phyloP scores from a whole-genome alignment of 92 coral and sea anemone species.

The Heliopora coerulea region DNA sequence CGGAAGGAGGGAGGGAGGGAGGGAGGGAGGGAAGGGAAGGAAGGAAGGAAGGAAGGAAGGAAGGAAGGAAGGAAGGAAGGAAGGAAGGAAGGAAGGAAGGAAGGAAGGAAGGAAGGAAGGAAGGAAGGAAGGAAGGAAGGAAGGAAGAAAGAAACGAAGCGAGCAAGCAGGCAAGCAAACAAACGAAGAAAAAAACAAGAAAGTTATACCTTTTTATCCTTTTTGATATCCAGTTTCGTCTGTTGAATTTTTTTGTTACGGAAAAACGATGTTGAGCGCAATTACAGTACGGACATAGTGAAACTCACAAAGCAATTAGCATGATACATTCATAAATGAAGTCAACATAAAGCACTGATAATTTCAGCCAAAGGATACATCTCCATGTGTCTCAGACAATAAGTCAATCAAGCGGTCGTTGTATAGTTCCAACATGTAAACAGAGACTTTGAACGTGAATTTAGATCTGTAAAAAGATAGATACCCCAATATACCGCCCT shows the following conservation, averaged over 20 bases:
- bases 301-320: no score
- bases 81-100: no score
- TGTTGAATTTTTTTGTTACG: constrained; percentile 46
- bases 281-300: no score
- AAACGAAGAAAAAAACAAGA: no score
- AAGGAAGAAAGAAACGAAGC: neutral
- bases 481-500: no score
- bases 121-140: neutral
- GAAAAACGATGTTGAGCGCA: neutral
- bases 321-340: no score
- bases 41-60: no score
- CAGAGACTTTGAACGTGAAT: constrained; percentile 75
- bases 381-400: constrained; percentile 63
- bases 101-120: no score
- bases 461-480: constrained; percentile 63
- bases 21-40: no score
- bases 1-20: neutral
- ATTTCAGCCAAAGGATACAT: constrained; percentile 84
- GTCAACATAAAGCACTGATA: no score
- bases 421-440: constrained; percentile 92
- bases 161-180: no score
- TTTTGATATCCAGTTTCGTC: constrained; percentile 90
- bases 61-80: no score
- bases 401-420: constrained; percentile 88
- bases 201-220: constrained; percentile 83